Evolutionary conservation across 2,113 vertebrate species (phyloP).

Genomic region (Neolamprologus cancellatus): DNA sequence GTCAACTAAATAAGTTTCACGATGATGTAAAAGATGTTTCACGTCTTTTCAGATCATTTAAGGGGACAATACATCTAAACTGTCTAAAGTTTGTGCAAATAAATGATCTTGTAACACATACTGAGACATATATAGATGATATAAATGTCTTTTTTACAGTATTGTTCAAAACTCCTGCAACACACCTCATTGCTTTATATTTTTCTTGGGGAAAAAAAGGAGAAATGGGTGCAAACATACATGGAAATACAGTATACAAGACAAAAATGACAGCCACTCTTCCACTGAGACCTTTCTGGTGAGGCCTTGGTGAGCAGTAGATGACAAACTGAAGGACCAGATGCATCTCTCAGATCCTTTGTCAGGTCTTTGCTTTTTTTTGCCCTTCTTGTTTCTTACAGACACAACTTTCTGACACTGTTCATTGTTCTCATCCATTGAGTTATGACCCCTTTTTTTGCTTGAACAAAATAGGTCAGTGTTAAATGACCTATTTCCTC

Average conservation of each 20-base stretch:
- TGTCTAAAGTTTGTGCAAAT: background rate
- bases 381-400: fast-evolving
- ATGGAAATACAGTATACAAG: background rate
- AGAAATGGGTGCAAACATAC: background rate
- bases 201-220: background rate
- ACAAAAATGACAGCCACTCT: background rate
- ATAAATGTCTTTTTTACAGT: background rate
- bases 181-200: background rate
- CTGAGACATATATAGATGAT: background rate
- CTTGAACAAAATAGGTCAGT: fast-evolving
- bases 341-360: background rate
- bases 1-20: background rate
- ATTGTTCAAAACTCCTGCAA: background rate
- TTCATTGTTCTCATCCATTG: background rate
- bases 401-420: fast-evolving
- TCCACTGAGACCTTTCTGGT: background rate
- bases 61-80: background rate
- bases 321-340: background rate
- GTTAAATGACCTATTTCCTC: background rate
- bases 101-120: background rate
- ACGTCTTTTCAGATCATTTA: background rate
- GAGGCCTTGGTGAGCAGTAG: background rate
- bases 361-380: background rate
- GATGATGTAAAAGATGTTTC: background rate
- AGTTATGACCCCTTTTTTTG: background rate